Evolutionary conservation across 2,888 invertebrate species (phyloP), one percentile per base, ranked within the genome.

Genomic region (Eurois occulta): DNA sequence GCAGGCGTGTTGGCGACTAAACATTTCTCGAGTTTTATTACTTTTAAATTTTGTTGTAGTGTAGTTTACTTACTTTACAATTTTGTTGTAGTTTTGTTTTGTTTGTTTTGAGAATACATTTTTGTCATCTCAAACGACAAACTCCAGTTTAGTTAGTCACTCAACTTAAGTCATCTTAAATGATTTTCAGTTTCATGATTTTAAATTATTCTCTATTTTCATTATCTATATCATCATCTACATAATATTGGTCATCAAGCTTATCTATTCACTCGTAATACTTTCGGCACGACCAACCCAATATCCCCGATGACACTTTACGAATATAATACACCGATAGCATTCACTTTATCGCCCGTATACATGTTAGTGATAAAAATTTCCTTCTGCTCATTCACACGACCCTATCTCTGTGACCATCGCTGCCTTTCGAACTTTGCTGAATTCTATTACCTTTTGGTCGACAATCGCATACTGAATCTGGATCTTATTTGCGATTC

Each of bases 401-500:
- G 68, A 52, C 18, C 75, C 69, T 78, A 86, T 86, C 80, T 66
- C 58, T 65, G 74, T 69, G 76, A 76, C 84, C 84, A 82, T 84
- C 84, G 52, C 28, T 58, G 68, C 76, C 72, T 82, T 82, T 77
- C 64, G 55, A 72, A 73, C 78, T 84, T 73, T 75, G 75, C 79
- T 79, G 83, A 86, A 83, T 87, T 78, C 72, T 72, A 79, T 86
- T 73, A 87, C 78, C 71, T 85, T 84, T 80, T 60, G 72, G 70
- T 71, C 32, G 65, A 73, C 71, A 78, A 78, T 86, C 85, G 72
- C 68, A 81, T 75, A 76, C 41, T 62, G 67, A 80, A 81, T 87
- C 80, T 85, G 65, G 77, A 87, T 87, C 87, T 84, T 88, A 84
- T 88, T 88, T 88, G 87, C 79, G 86, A 86, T 87, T 86, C 79